Evolutionary conservation across 2,888 invertebrate species (phyloP), one percentile per base, ranked within the genome.

Genomic region (Epinotia demarniana): DNA sequence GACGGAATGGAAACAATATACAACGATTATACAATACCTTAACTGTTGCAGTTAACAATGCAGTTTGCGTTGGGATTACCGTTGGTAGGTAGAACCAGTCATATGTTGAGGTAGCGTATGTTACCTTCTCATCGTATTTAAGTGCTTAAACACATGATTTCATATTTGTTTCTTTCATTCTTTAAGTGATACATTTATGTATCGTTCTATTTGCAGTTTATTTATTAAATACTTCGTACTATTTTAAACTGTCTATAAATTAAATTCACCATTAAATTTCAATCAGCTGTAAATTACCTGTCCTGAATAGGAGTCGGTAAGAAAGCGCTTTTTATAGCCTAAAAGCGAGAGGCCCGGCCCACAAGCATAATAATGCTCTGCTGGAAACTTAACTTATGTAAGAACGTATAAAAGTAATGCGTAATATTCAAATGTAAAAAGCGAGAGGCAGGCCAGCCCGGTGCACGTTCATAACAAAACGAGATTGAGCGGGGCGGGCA

Each of bases 391-490:
- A 81, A 85, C 78, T 86, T 84, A 80, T 81, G 83, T 87, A 87
- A 90, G 85, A 87, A 86, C 86, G 84, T 88, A 58, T 58, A 86
- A 88, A 89, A 86, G 86, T 87, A 88, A 88, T 89, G 87, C 85
- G 81, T 89, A 90, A 90, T 89, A 90, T 90, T 88, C 86, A 87
- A 88, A 90, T 91, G 87, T 87, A 87, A 91, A 90, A 90, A 88
- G 84, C 85, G 85, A 85, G 88, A 85, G 86, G 86, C 86, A 84
- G 87, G 83, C 81, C 80, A 79, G 86, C 84, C 83, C 84, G 87
- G 81, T 89, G 90, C 90, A 88, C 89, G 92, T 90, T 90, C 89
- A 90, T 92, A 92, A 93, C 92, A 90, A 92, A 92, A 92, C 90
- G 90, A 92, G 91, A 92, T 92, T 91, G 92, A 92, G 92, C 89